Evolutionary conservation across 2,888 invertebrate species (phyloP).

Genomic region (Caenorhabditis wallacei): DNA sequence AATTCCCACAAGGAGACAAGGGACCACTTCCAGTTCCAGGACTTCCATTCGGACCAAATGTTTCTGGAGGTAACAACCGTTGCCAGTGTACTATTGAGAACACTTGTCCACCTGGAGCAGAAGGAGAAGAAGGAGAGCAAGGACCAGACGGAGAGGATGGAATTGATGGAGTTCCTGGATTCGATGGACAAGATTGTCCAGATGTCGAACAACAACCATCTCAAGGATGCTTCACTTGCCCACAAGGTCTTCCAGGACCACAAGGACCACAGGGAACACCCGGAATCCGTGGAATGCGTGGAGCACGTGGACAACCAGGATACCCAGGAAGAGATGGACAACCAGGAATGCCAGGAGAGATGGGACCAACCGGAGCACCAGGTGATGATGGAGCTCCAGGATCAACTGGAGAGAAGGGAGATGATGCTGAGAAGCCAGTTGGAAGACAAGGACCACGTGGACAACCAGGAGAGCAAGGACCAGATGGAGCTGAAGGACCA

Average conservation of each 20-base stretch:
- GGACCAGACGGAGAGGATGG: slow-evolving; percentile 75
- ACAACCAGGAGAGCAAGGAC: slow-evolving; percentile 74
- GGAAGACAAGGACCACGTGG: slow-evolving; percentile 77
- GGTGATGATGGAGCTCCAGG: slow-evolving; percentile 77
- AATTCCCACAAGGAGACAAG: slow-evolving; percentile 61
- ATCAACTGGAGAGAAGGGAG: slow-evolving; percentile 76
- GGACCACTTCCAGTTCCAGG: slow-evolving; percentile 52
- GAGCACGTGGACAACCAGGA: slow-evolving; percentile 75
- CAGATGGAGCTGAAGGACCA: slow-evolving; percentile 69
- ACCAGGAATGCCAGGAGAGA: slow-evolving; percentile 72
- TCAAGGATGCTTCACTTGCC: slow-evolving; percentile 79
- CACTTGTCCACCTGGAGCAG: slow-evolving; percentile 77
- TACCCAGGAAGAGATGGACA: slow-evolving; percentile 76
- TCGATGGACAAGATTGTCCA: slow-evolving; percentile 77
- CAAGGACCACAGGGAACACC: slow-evolving; percentile 69
- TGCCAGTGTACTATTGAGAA: slow-evolving; percentile 76
- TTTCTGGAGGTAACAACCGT: slow-evolving; percentile 35
- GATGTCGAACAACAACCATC: slow-evolving; percentile 75
- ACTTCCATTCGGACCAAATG: slow-evolving; percentile 58
- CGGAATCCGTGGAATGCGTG: slow-evolving; percentile 80
- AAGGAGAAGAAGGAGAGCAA: slow-evolving; percentile 71
- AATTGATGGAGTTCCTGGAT: slow-evolving; percentile 74
- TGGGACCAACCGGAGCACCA: slow-evolving; percentile 74
- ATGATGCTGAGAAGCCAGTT: slow-evolving; percentile 80
- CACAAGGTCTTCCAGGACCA: slow-evolving; percentile 75